A percentile compares a stretch with the other conserved stretches of the same genome.
Evolutionary conservation across 2,113 vertebrate genomes (phyloP).

Genomic region (Syngnathoides biaculeatus): DNA sequence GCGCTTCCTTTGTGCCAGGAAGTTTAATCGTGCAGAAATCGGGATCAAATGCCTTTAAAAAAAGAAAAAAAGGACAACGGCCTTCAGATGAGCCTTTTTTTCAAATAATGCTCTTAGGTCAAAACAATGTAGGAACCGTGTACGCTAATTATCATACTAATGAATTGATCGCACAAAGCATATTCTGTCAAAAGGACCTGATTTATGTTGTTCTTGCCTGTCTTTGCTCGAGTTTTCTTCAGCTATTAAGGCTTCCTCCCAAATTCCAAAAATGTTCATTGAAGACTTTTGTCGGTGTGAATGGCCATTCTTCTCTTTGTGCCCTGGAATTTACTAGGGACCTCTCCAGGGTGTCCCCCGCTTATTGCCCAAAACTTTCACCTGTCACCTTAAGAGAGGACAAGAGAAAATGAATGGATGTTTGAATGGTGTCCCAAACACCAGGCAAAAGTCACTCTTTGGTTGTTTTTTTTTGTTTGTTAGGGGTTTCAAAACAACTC

Average conservation of each 20-base stretch:
- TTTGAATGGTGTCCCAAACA: too few species aligned
- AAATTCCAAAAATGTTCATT: too few species aligned
- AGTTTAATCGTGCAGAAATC: constrained; percentile 62
- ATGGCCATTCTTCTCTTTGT: not conserved
- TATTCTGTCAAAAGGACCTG: not conserved
- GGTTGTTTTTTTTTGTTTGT: too few species aligned
- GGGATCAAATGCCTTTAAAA: constrained; percentile 1
- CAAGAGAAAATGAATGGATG: too few species aligned
- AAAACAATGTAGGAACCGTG: constrained; percentile 6
- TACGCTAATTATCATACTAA: constrained; percentile 23
- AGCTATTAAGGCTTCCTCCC: too few species aligned
- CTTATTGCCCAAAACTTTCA: too few species aligned
- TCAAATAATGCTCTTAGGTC: not conserved
- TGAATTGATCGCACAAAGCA: constrained; percentile 3
- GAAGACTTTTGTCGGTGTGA: not conserved
- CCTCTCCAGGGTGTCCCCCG: too few species aligned
- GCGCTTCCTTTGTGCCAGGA: constrained; percentile 65
- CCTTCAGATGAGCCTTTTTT: constrained; percentile 41
- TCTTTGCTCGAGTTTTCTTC: not conserved
- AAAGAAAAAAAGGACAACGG: constrained; percentile 21
- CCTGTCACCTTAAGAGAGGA: too few species aligned
- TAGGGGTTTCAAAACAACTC: too few species aligned
- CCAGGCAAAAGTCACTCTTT: too few species aligned
- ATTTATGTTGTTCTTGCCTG: not conserved
- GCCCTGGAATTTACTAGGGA: too few species aligned